Evolutionary conservation across 2,113 vertebrate genomes (phyloP), one percentile per base, ranked within the genome.

Genomic region (Mobula hypostoma): DNA sequence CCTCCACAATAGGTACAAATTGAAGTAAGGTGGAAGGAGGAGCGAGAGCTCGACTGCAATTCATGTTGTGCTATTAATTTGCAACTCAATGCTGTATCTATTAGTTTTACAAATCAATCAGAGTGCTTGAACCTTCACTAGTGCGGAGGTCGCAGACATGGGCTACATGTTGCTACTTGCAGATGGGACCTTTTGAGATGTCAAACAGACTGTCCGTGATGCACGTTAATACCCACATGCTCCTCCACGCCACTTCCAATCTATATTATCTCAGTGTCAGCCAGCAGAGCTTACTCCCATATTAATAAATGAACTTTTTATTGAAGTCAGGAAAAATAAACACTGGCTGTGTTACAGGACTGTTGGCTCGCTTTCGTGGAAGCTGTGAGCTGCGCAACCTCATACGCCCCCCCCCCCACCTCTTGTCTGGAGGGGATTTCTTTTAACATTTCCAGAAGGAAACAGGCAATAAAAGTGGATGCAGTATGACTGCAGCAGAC

Each of bases 241-340:
- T 96, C 95, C 95, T 96, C 96, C 95, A 95, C 97, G 96, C 96
- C 97, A 96, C 95, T 96, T 97, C 93, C 95, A 96, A 97, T 97
- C 97, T 97, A 96, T 95, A 96, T 97, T 97, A 96, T 96, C 95
- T 96, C 96, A 96, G 96, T 97, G 96, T 97, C 97, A 97, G 96
- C 96, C 95, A 96, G 95, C 95, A 96, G 95, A 95, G 95, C 95
- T 96, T 94, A 95, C 80, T 79, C 95, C 95, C 95, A 95, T 97
- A 97, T 96, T 96, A 97, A 97, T 97, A 97, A 96, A 95, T 95
- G 91, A 96, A 94, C 94, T 95, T 96, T 97, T 95, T 95, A 95
- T 95, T 94, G 94, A 95, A 96, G 96, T 95, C 96, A 97, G 96
- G 95, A 95, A 97, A 97, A 97, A 97, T 78, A 94, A 95, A 96